A percentile compares a stretch with the other conserved stretches of the same genome.
These are phyloP conservation scores for Paratrypauchen microcephalus DNA, from an alignment of 2,797 vertebrate genomes.

Conservation along the genomic window DNA sequence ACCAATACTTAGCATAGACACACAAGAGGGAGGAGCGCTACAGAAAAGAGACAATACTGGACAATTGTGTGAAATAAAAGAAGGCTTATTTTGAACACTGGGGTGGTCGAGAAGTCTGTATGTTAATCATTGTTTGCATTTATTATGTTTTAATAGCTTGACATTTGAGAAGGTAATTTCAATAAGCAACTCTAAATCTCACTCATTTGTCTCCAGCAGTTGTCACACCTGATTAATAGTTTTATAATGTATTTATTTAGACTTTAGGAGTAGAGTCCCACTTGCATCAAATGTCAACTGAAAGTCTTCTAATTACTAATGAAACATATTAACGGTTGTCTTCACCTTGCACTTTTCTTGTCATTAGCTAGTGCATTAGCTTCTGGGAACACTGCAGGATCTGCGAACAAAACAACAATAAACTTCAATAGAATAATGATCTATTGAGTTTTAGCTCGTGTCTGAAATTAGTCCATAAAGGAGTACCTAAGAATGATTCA, in stretches of 20 bases:
- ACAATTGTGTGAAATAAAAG: neutral
- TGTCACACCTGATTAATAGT: conserved; percentile 21
- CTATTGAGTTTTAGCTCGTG: neutral
- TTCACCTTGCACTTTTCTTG: conserved; percentile 1
- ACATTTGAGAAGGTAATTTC: conserved; percentile 37
- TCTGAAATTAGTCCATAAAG: neutral
- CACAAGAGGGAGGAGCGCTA: conserved; percentile 18
- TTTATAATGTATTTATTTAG: neutral
- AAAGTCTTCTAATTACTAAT: conserved; percentile 1
- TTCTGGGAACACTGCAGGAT: neutral
- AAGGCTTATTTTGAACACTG: neutral
- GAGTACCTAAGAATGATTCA: neutral
- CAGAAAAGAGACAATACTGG: neutral
- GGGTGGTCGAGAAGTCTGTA: neutral
- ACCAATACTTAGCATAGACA: conserved; percentile 66
- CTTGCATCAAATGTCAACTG: conserved; percentile 17
- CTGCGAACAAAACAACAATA: neutral
- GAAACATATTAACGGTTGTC: conserved; percentile 11
- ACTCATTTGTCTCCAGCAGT: conserved; percentile 17
- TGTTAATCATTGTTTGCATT: neutral
- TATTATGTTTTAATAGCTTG: conserved; percentile 23
- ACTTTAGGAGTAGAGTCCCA: neutral
- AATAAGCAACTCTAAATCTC: conserved; percentile 5
- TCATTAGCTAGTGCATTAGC: neutral
- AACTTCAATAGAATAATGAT: neutral